Percentiles rank a stretch among this genome's conserved stretches.
Conservation (phyloP, 2,113 vertebrate genomes). For the Monarcha castaneiventris region DNA sequence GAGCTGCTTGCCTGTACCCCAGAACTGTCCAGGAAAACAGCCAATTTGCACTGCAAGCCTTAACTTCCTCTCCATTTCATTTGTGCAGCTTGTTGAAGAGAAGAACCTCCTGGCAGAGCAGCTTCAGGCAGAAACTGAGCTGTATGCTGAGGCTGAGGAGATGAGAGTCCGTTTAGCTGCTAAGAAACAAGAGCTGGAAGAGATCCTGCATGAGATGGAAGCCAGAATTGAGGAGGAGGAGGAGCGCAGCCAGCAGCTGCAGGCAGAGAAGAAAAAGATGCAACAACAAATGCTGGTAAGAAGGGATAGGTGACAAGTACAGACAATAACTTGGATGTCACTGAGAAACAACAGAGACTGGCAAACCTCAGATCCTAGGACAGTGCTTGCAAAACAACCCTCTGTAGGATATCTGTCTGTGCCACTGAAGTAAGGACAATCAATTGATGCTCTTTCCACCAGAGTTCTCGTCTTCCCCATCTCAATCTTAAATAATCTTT, state of each 20-base stretch:
- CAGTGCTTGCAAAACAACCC: neutral
- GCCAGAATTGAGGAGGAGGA: conserved; percentile 92
- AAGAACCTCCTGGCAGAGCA: conserved; percentile 83
- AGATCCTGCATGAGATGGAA: conserved; percentile 95
- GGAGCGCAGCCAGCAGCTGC: conserved; percentile 79
- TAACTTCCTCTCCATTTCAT: neutral
- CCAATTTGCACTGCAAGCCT: neutral
- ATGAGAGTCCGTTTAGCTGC: conserved; percentile 86
- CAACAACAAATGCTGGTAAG: conserved; percentile 90
- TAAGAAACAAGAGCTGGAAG: conserved; percentile 94
- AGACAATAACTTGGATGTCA: neutral
- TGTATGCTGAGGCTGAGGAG: conserved; percentile 89
- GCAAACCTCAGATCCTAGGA: neutral
- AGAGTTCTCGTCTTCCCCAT: neutral
- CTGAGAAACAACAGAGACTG: neutral
- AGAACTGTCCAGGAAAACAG: neutral
- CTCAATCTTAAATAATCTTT: neutral
- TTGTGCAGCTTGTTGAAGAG: conserved; percentile 83
- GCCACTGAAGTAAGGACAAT: neutral
- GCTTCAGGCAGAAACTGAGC: conserved; percentile 89
- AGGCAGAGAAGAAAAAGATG: conserved; percentile 90
- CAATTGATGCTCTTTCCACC: neutral
- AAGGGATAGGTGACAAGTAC: neutral
- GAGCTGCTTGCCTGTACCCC: neutral
- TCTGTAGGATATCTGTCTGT: neutral